Evolutionary conservation across 2,113 vertebrate genomes (phyloP), one percentile per base, ranked within the genome.

Genomic region (Phalacrocorax brasilianus): DNA sequence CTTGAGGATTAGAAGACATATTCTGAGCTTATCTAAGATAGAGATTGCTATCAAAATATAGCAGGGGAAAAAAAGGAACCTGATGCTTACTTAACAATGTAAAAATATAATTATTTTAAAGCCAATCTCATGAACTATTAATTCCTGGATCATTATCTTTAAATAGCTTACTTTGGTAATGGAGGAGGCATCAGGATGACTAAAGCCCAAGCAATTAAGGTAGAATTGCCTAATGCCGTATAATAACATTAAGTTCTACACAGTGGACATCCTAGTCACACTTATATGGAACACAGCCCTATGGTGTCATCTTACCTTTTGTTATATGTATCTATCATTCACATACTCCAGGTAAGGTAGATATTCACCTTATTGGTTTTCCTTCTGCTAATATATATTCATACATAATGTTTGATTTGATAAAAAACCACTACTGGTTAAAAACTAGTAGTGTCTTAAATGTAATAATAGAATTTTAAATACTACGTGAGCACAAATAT

Each of bases 61-160:
- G 22, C 2, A 3, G 38, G 40, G 30, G 5, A 53, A 77, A 84
- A 83, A 84, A 84, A 40, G 33, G 23, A 70, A 94, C 6, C 13
- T 47, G 27, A 70, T 66, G 52, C 12, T 94, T 88, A 78, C 66
- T 90, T 71, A 95, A 74, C 22, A 92, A 53, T 47, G 49, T 78
- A 27, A 92, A 71, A 88, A 66, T 58, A 66, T 66, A 81, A 94
- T 90, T 92, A 78, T 82, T 94, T 74, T 66, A 91, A 95, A 94
- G 70, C 35, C 8, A 19, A 28, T 74, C 45, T 94, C 10, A 74
- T 88, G 26, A 88, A 81, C 90, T 90, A 85, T 74, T 88, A 90
- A 90, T 85, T 88, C 30, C 2, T 28, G 66, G 82, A 85, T 65
- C 32, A 65, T 85, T 93, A 90, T 33, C 56, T 93, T 88, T 93